Base-by-base conservation (phyloP, 1,140 invertebrate genomes). In the Drosophila pandora region DNA sequence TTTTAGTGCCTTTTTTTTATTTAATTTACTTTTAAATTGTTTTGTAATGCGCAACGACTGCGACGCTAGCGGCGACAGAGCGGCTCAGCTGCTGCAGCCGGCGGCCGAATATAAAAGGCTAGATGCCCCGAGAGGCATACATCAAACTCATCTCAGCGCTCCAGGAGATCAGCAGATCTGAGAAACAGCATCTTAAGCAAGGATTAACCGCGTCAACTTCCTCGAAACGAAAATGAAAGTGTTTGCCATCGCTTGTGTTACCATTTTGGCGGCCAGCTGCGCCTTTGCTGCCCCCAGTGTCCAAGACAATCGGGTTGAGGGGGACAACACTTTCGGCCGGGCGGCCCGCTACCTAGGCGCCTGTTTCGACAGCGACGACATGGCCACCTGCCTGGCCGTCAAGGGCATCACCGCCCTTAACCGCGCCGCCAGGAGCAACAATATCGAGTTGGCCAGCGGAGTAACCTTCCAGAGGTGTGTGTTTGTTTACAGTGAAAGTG, bases 381-480 rank as follows among this genome's bases (percentile, higher is more conserved):
- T 94, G 43, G 78, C 93, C 68, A 93, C 92, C 50, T 95, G 94
- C 81, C 73, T 94, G 37, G 93, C 93, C 23, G 93, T 94, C 37
- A 95, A 94, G 76, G 92, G 93, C 8, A 92, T 93, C 54, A 92
- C 92, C 13, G 92, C 92, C 7, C 58, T 95, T 12, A 92, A 94
- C 43, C 93, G 93, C 49, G 94, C 94, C 0, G 92, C 94, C 17
- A 93, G 93, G 63, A 93, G 93, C 58, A 90, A 90, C 58, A 93
- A 94, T 70, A 92, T 95, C 54, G 89, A 94, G 25, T 69, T 95
- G 17, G 39, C 94, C 62, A 92, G 93, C 43, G 94, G 95, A 23
- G 85, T 95, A 9, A 93, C 92, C 30, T 93, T 95, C 64, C 91
- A 94, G 49, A 92, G 93, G 91, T 93, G 92, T 90, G 81, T 85